Evolutionary conservation across 2,113 vertebrate genomes (phyloP).

Genomic region (Psittacula cyanocephala): DNA sequence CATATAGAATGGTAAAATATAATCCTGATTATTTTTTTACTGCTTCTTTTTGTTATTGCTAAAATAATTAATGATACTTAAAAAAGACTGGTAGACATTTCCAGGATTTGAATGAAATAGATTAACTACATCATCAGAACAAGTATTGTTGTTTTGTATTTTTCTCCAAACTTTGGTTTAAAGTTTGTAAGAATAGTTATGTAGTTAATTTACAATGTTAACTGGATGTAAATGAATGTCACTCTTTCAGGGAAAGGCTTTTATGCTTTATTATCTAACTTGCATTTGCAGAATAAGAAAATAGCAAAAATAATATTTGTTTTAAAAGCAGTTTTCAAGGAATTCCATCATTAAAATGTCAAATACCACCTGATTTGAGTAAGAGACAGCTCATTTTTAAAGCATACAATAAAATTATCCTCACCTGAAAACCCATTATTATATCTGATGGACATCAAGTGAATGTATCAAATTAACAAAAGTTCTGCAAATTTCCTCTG

Average conservation of each 20-base stretch:
- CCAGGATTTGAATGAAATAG: slow-evolving; percentile 29
- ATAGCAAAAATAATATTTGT: not conserved
- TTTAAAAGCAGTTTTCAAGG: not conserved
- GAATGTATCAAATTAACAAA: not conserved
- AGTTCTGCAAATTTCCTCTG: not conserved
- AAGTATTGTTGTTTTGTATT: not conserved
- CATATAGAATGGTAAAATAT: not conserved
- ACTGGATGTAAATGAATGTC: not conserved
- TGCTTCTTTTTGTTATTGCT: not conserved
- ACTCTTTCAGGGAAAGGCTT: not conserved
- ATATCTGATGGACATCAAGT: not conserved
- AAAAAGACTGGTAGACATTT: not conserved
- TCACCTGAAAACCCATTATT: not conserved
- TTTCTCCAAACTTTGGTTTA: slow-evolving; percentile 30
- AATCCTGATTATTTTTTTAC: not conserved
- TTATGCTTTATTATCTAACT: not conserved
- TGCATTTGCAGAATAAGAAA: not conserved
- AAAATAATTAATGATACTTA: not conserved
- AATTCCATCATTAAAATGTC: not conserved
- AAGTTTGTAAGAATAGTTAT: slow-evolving; percentile 37
- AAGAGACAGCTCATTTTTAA: not conserved
- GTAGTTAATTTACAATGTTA: not conserved
- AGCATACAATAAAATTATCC: not conserved
- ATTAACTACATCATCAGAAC: not conserved
- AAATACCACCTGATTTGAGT: not conserved